These are phyloP conservation scores for Chaunax sp. DNA, from an alignment of 2,797 vertebrate species.

Conservation along the genomic window DNA sequence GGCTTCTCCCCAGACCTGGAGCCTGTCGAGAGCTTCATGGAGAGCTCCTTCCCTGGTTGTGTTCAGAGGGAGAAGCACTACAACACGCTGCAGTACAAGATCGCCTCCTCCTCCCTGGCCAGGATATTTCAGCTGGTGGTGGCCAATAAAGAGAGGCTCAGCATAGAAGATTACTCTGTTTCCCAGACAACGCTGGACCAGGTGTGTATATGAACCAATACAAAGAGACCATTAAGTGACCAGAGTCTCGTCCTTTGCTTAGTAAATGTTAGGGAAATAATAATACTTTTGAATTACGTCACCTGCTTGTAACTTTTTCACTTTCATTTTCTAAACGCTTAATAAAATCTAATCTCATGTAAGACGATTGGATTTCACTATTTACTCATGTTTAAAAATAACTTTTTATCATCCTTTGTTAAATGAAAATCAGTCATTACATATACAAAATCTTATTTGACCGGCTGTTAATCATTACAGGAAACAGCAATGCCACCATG, in stretches of 20 bases:
- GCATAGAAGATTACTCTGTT: conserved; percentile 95
- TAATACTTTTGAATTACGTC: too few relatives aligned
- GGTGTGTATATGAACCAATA: conserved; percentile 72
- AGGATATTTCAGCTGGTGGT: conserved; percentile 94
- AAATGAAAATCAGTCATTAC: neutral
- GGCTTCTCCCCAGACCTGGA: conserved; percentile 87
- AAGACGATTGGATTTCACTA: neutral
- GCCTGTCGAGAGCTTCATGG: conserved; percentile 91
- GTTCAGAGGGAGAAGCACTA: conserved; percentile 93
- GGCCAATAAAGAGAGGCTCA: conserved; percentile 92
- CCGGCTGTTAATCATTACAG: neutral
- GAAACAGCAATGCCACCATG: neutral
- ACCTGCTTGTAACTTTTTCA: too few relatives aligned
- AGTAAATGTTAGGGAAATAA: too few relatives aligned
- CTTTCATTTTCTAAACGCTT: too few relatives aligned
- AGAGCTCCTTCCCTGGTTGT: conserved; percentile 89
- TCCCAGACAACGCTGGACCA: conserved; percentile 98
- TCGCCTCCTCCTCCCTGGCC: conserved; percentile 91
- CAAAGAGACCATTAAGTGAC: neutral
- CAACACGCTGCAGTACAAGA: conserved; percentile 95
- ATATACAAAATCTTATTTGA: neutral
- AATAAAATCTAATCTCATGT: too few relatives aligned
- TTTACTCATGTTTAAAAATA: neutral
- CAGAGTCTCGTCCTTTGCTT: too few relatives aligned
- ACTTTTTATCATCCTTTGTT: neutral